Conservation (phyloP, 1,140 invertebrate genomes). For the Antheraea pernyi region DNA sequence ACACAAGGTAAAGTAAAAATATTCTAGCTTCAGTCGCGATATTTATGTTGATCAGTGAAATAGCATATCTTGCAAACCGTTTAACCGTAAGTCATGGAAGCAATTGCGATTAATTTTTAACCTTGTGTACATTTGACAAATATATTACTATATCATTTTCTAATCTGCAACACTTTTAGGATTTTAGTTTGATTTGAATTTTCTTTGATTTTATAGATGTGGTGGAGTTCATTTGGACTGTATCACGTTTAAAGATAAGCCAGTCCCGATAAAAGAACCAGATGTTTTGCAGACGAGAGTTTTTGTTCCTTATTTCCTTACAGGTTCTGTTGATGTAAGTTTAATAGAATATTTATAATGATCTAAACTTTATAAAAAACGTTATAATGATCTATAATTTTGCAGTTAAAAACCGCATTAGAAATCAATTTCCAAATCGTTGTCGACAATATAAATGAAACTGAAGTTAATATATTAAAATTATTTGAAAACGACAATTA, state of each 20-base stretch:
- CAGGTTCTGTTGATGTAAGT: constrained; percentile 30
- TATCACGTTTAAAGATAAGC: constrained; percentile 29
- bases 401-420: constrained; percentile 29
- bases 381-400: not conserved
- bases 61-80: too few species aligned
- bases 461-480: constrained; percentile 22
- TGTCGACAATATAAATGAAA: constrained; percentile 22
- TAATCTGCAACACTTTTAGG: too few species aligned
- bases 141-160: too few species aligned
- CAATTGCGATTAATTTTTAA: too few species aligned
- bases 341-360: too few species aligned
- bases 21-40: too few species aligned
- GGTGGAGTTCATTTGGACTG: constrained; percentile 28
- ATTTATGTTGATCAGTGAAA: too few species aligned
- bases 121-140: too few species aligned
- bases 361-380: too few species aligned
- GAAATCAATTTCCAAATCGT: constrained; percentile 31
- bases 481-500: constrained; percentile 12
- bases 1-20: too few species aligned
- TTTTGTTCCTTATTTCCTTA: constrained; percentile 31
- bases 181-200: too few species aligned
- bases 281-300: constrained; percentile 19
- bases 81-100: too few species aligned
- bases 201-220: constrained; percentile 21
- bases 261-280: constrained; percentile 17